Conservation (phyloP, 2,888 invertebrate genomes). For the Andrena flavipes region DNA sequence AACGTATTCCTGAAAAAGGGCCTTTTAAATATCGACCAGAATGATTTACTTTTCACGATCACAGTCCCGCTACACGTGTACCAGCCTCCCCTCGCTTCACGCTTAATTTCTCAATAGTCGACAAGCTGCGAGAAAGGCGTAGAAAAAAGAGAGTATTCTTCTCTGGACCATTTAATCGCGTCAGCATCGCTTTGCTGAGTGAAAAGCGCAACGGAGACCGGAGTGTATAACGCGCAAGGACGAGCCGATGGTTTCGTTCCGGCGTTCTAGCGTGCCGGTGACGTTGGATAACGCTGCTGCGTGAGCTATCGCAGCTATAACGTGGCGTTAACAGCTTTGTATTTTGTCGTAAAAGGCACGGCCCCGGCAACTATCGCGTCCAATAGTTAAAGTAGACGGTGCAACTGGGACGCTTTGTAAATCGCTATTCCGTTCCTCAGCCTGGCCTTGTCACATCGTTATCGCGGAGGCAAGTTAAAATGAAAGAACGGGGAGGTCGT, state of each 20-base stretch:
- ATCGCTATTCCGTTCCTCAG: slow-evolving; percentile 44
- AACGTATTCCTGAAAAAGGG: not conserved
- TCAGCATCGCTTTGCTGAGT: slow-evolving; percentile 12
- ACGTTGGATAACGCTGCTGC: slow-evolving; percentile 36
- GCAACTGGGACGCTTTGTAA: slow-evolving; percentile 55
- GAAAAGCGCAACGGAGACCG: not conserved
- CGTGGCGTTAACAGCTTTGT: slow-evolving; percentile 64
- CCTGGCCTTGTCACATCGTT: slow-evolving; percentile 47
- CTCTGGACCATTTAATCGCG: slow-evolving; percentile 41
- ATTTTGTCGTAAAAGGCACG: slow-evolving; percentile 59
- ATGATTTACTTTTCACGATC: not conserved
- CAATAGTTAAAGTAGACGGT: slow-evolving; percentile 53
- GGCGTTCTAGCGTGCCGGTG: slow-evolving; percentile 32
- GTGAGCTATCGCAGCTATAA: slow-evolving; percentile 59
- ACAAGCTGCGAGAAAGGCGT: not conserved
- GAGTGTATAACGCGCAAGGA: not conserved
- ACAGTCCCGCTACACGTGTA: not conserved
- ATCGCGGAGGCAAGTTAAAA: slow-evolving; percentile 37
- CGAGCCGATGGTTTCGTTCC: slow-evolving; percentile 14
- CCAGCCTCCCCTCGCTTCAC: not conserved
- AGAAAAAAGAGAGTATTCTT: not conserved
- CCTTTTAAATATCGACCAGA: not conserved
- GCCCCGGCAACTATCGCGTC: slow-evolving; percentile 46
- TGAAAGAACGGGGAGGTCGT: slow-evolving; percentile 34
- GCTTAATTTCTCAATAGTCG: slow-evolving; percentile 19